A percentile compares a stretch with the other conserved stretches of the same genome.
These are phyloP conservation scores for Leptobrachium ailaonicum DNA, from an alignment of 2,113 vertebrate genomes.

Conservation along the genomic window DNA sequence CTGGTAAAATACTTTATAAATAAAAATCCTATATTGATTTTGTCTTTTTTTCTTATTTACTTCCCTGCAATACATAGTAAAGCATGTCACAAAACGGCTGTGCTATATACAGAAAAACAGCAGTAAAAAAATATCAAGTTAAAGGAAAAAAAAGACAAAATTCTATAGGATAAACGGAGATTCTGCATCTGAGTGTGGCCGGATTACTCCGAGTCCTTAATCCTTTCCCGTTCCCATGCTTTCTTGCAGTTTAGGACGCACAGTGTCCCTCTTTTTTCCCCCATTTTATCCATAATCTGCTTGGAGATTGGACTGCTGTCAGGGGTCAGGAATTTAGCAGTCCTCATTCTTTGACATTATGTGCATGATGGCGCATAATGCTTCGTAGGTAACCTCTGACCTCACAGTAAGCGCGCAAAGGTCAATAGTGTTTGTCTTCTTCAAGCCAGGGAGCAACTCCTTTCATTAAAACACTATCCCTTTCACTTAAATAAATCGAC, in stretches of 20 bases:
- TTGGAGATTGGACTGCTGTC: slow-evolving; percentile 57
- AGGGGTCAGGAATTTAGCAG: slow-evolving; percentile 56
- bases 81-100: no score
- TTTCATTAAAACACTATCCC: slow-evolving; percentile 26
- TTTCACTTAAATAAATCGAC: slow-evolving; percentile 15
- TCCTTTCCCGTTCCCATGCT: slow-evolving; percentile 9
- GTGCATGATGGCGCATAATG: slow-evolving; percentile 34
- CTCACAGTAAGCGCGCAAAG: slow-evolving; percentile 40
- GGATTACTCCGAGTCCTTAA: no score
- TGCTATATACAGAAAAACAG: no score
- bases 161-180: no score
- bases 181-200: no score
- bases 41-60: no score
- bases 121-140: no score
- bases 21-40: no score
- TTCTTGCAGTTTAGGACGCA: slow-evolving; percentile 20
- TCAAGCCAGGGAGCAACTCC: slow-evolving; percentile 16
- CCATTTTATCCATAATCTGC: slow-evolving; percentile 39
- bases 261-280: slow-evolving; percentile 15
- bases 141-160: no score
- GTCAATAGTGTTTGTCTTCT: slow-evolving; percentile 11
- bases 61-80: no score
- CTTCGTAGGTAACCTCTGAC: slow-evolving; percentile 40
- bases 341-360: slow-evolving; percentile 50
- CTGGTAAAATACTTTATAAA: no score